phyloP scores from a whole-genome alignment of 2,113 vertebrate genomes.

The Zosterops pallidus region DNA sequence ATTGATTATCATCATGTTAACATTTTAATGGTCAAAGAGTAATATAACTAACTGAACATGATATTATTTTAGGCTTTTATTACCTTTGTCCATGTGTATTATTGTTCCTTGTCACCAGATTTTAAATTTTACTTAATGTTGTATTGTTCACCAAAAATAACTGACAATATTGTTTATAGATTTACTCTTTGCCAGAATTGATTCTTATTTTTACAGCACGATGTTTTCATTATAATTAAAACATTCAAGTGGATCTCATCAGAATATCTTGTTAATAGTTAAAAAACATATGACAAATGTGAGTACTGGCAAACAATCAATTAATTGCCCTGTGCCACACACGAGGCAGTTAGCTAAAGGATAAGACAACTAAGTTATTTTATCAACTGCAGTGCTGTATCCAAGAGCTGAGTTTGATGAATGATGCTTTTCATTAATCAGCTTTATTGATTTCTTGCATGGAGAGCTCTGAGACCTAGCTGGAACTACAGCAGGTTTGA shows the following conservation, averaged over 20 bases:
- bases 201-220: background rate
- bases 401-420: background rate
- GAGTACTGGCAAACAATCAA: background rate
- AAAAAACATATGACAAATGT: background rate
- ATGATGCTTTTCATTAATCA: conserved; percentile 37
- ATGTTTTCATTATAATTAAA: background rate
- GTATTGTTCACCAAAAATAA: background rate
- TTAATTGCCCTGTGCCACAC: background rate
- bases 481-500: background rate
- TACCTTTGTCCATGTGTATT: background rate
- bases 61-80: conserved; percentile 24
- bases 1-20: conserved; percentile 82
- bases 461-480: conserved; percentile 17
- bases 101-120: background rate
- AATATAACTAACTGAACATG: conserved; percentile 36
- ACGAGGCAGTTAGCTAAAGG: background rate
- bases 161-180: background rate
- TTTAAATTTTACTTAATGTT: background rate
- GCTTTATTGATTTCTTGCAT: conserved; percentile 41
- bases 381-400: background rate
- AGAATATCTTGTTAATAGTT: background rate
- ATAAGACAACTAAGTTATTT: conserved; percentile 10
- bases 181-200: background rate
- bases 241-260: background rate
- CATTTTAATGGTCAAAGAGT: conserved; percentile 49